These are phyloP conservation scores for Labeo rohita DNA, from an alignment of 2,113 vertebrate species.

Conservation along the genomic window DNA sequence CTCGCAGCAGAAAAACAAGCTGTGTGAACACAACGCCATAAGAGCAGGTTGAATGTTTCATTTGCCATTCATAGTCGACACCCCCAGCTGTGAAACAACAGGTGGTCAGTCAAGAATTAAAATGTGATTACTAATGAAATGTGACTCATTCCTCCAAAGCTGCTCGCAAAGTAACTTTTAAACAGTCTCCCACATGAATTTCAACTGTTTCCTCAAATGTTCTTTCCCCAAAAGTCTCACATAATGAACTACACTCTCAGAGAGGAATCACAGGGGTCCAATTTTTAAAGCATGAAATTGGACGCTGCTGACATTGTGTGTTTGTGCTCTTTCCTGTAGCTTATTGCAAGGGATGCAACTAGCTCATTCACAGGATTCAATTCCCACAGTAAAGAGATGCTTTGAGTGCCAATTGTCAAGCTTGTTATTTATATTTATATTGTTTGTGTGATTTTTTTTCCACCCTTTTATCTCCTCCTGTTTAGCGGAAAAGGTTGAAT, in stretches of 20 bases:
- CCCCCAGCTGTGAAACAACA: slow-evolving; percentile 56
- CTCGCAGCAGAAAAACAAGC: slow-evolving; percentile 37
- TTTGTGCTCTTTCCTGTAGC: background rate
- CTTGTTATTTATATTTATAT: slow-evolving; percentile 56
- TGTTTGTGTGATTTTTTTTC: slow-evolving; percentile 33
- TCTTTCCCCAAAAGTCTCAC: slow-evolving; percentile 18
- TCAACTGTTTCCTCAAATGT: slow-evolving; percentile 14
- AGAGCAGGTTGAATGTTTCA: slow-evolving; percentile 53
- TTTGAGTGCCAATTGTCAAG: slow-evolving; percentile 38
- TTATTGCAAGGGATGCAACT: background rate
- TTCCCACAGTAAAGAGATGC: slow-evolving; percentile 30
- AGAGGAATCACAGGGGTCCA: background rate
- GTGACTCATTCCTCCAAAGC: slow-evolving; percentile 55
- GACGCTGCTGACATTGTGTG: background rate
- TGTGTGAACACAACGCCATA: slow-evolving; percentile 37
- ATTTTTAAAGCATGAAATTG: slow-evolving; percentile 26
- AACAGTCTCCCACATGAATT: slow-evolving; percentile 36
- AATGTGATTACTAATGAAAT: slow-evolving; percentile 52
- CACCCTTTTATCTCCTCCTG: slow-evolving; percentile 42
- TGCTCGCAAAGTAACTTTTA: slow-evolving; percentile 49
- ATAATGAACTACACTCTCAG: slow-evolving; percentile 19
- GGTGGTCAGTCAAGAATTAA: slow-evolving; percentile 59
- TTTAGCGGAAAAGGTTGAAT: slow-evolving; percentile 61
- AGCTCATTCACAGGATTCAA: background rate
- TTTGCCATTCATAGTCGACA: slow-evolving; percentile 51